Evolutionary conservation across 2,797 vertebrate genomes (phyloP).

Genomic region (Tolypeutes matacus): DNA sequence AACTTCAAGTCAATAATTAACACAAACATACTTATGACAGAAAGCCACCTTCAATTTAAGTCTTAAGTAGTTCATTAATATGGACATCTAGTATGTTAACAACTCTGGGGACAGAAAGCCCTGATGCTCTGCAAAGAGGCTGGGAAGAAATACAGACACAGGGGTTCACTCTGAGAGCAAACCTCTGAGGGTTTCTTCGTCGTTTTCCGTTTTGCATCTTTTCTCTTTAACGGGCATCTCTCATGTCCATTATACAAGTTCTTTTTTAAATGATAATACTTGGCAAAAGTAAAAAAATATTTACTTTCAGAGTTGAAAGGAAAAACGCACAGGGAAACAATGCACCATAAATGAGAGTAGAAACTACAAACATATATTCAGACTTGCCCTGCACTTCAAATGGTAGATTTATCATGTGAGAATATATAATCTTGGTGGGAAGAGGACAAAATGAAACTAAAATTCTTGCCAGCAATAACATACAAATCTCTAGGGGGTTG

Average conservation of each 20-base stretch:
- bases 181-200: too few relatives aligned
- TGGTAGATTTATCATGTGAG: not conserved
- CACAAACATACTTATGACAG: not conserved
- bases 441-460: not conserved
- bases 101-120: too few relatives aligned
- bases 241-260: too few relatives aligned
- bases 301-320: not conserved
- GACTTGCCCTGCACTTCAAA: not conserved
- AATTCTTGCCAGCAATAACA: not conserved
- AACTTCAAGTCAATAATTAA: not conserved
- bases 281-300: too few relatives aligned
- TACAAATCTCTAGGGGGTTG: not conserved
- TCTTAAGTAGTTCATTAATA: constrained; percentile 35
- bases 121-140: too few relatives aligned
- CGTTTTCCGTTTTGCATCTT: too few relatives aligned
- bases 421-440: not conserved
- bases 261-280: too few relatives aligned
- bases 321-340: not conserved
- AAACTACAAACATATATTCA: not conserved
- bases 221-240: too few relatives aligned
- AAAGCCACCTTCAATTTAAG: not conserved
- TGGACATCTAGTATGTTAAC: not conserved
- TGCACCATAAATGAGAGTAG: not conserved
- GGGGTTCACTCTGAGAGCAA: too few relatives aligned
- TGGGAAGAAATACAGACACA: too few relatives aligned